These are phyloP conservation scores for Prunella himalayana DNA, from an alignment of 2,113 vertebrate species.

Conservation along the genomic window DNA sequence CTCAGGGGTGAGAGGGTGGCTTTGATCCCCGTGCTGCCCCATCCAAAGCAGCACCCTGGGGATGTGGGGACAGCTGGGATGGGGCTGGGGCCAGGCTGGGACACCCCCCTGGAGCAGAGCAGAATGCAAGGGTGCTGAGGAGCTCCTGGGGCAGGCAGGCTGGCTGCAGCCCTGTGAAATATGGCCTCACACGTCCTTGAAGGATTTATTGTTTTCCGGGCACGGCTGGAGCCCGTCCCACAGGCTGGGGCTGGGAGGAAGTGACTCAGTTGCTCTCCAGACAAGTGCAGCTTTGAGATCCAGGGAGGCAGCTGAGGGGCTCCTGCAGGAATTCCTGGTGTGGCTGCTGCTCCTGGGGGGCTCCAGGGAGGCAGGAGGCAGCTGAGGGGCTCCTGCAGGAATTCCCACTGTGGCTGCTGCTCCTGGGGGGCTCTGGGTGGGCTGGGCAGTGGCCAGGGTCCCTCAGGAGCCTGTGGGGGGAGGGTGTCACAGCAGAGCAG, in stretches of 20 bases:
- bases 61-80: background rate
- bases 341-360: background rate
- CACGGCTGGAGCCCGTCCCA: slow-evolving; percentile 22
- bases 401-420: background rate
- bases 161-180: slow-evolving; percentile 30
- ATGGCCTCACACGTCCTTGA: slow-evolving; percentile 24
- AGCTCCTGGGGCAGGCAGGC: background rate
- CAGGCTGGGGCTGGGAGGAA: slow-evolving; percentile 56
- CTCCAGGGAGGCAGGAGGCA: background rate
- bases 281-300: slow-evolving; percentile 59
- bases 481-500: background rate
- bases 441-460: background rate
- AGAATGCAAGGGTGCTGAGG: background rate
- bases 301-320: slow-evolving; percentile 26
- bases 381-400: background rate
- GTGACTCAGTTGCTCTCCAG: slow-evolving; percentile 62
- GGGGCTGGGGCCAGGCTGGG: background rate
- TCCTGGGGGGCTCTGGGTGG: background rate
- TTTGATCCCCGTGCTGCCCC: fast-evolving
- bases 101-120: background rate
- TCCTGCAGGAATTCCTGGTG: background rate
- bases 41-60: fast-evolving
- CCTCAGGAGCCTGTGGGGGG: fast-evolving
- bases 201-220: slow-evolving; percentile 61
- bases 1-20: background rate